Evolutionary conservation across 2,797 vertebrate species (phyloP), one percentile per base, ranked within the genome.

Genomic region (Trichosurus vulpecula): DNA sequence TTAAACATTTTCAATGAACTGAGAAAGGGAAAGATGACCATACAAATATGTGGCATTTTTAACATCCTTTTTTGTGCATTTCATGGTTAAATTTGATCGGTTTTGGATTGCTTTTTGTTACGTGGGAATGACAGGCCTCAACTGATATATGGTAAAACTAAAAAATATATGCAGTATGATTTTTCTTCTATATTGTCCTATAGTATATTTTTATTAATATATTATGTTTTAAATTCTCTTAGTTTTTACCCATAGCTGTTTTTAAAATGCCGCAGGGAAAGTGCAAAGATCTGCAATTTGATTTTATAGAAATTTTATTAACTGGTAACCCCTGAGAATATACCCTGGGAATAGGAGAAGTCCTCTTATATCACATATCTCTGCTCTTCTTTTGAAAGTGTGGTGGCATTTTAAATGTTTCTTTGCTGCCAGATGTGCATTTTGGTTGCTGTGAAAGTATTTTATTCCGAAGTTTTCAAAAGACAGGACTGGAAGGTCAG

Each of bases 401-500:
- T 87, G 96, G 92, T 96, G 97, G 96, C 95, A 96, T 97, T 97
- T 97, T 94, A 96, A 96, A 95, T 94, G 93, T 97, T 97, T 96
- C 95, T 94, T 93, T 97, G 95, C 98, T 98, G 96, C 98, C 98
- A 98, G 97, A 97, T 97, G 92, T 97, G 97, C 97, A 94, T 98
- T 97, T 81, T 97, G 94, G 93, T 98, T 97, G 96, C 97, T 97
- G 95, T 47, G 96, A 94, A 97, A 58, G 41, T 6, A 53, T 92
- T 97, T 97, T 97, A 96, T 97, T 97, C 41, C 74, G 30, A 41
- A 81, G 52, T 96, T 98, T 98, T 98, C 92, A 55, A 90, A 93
- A 97, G 94, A 81, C 56, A 95, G 89, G 57, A 96, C 92, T 93
- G 95, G 94, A 98, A 98, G 96, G 91, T 96, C 97, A 95, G 89